These are phyloP conservation scores for Nothobranchius furzeri DNA, from an alignment of 2,113 vertebrate genomes.

Conservation along the genomic window DNA sequence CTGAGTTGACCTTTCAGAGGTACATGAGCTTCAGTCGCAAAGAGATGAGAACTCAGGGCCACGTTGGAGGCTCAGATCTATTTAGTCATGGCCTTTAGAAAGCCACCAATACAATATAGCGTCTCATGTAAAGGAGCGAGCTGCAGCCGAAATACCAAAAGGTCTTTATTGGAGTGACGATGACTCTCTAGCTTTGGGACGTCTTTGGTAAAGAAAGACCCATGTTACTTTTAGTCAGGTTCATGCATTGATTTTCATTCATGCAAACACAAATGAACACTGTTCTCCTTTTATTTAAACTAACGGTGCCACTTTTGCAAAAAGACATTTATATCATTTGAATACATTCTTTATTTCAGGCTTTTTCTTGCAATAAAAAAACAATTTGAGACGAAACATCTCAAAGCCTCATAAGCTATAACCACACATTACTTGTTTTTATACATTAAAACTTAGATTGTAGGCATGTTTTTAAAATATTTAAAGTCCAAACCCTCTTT, in stretches of 20 bases:
- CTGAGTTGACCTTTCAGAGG: conserved; percentile 57
- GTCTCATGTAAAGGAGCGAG: conserved; percentile 20
- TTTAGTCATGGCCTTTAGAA: conserved; percentile 52
- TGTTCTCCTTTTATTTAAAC: neutral
- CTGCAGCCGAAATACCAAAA: conserved; percentile 26
- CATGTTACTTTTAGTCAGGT: neutral
- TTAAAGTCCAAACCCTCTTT: neutral
- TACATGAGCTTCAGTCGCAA: conserved; percentile 28
- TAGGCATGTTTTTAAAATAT: no score
- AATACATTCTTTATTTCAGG: neutral
- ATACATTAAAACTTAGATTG: neutral
- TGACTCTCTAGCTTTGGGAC: neutral
- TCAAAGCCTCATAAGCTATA: neutral
- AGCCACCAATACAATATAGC: conserved; percentile 16
- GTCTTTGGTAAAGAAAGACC: neutral
- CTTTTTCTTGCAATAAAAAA: neutral
- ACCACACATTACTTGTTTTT: neutral
- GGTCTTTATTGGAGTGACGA: neutral
- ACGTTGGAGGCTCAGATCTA: conserved; percentile 36
- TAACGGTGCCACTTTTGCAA: no score
- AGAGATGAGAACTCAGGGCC: conserved; percentile 28
- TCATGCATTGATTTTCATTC: neutral
- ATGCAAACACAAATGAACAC: neutral
- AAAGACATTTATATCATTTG: no score
- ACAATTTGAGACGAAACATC: neutral